Base-by-base conservation (phyloP, 2,888 invertebrate species). In the Tetragonula carbonaria region DNA sequence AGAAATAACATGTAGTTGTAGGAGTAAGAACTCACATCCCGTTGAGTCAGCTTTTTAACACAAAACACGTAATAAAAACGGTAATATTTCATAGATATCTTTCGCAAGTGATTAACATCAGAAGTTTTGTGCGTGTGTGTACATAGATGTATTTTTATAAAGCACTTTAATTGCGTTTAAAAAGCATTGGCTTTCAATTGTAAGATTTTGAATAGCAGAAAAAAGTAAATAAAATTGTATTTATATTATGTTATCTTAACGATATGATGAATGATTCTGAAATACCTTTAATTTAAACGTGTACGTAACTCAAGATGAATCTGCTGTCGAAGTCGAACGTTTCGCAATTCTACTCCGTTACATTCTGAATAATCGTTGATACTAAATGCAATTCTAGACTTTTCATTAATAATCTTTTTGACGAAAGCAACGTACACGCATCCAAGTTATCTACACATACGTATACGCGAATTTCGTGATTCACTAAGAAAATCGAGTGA, bases 41-140 rank as follows among this genome's bases (percentile, higher is more conserved):
- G 72, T 76, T 63, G 72, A 83, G 76, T 83, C 83, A 82, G 59
- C 59, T 28, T 67, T 72, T 51, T 45, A 62, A 65, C 23, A 57
- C 28, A 14, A n/a, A 65, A 23, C 63, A 59, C 33, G 28, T 53
- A 73, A 62, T 62, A 67, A 73, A 81, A 23, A 45, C 62, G 5
- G 38, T 18, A 70, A 63, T 70, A 62, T 67, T 53, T 59, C 33
- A 57, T 76, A 53, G 16, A 18, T 21, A 23, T 53, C 33, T 62
- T 62, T 23, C 4, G 55, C 45, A 45, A 45, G 21, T 51, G 21
- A 51, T 18, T 21, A 63, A 8, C 8, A 51, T 28, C 21, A 59
- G 28, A 0, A 28, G 13, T 59, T 38, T 5, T n/a, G 0, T 62
- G 16, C 3, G 2, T 28, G 23, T 3, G 23, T 16, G 23, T 62